Base-by-base conservation (phyloP, 2,888 invertebrate genomes). In the Branchipolynoe longqiensis region DNA sequence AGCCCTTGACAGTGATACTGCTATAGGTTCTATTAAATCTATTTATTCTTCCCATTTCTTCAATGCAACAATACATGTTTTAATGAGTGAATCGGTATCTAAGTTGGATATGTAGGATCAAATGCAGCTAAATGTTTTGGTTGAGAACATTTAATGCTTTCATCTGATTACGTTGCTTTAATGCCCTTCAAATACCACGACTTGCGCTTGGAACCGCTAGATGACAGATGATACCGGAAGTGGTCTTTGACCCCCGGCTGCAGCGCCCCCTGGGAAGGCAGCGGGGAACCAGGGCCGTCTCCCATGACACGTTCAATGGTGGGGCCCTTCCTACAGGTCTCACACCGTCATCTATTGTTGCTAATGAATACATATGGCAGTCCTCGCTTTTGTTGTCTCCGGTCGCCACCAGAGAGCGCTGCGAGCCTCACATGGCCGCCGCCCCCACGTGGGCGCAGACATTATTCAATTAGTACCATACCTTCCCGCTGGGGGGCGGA, bases 391-490 rank as follows among this genome's bases (percentile, higher is more conserved):
- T 69, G 69, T 69, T 69, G 69, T 69, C 36, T 69, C 69, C 33
- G 12, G 38, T 69, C 36, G 69, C 69, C 69, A 69, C 69, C 38
- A 69, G 64, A 38, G 69, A 38, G 69, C 33, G 4, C 1, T 4
- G 36, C 6, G 36, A 3, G 2, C 38, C 22, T 69, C 22, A 1
- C 36, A 69, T 69, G 36, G 38, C n/a, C 22, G 38, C 14, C 36
- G 38, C 69, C 69, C 38, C 36, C 69, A 25, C 69, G 69, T 69
- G 69, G 69, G 69, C 33, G 69, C 69, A 33, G 69, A 3, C 69
- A 69, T 69, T 69, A 69, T 69, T 69, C 69, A 69, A 69, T 69
- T 69, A 69, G 69, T 69, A 69, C 69, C 69, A 36, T 69, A 69
- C 69, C 69, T 69, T 33, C 69, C 69, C 69, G 69, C 69, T 69